phyloP scores from a whole-genome alignment of 23 tunicate species.

The Ascidia mentula region DNA sequence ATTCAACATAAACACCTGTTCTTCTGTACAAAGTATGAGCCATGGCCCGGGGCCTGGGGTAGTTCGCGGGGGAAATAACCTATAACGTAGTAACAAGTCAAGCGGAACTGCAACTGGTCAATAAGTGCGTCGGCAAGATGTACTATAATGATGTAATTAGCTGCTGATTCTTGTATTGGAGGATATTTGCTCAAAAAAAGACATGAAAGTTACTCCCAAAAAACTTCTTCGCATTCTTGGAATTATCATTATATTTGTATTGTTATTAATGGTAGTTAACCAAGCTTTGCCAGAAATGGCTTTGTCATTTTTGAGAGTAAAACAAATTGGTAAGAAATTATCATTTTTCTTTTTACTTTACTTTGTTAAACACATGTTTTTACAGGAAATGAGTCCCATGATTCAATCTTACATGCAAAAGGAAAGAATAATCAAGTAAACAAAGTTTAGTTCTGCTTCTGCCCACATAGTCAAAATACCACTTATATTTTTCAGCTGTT shows the following conservation, averaged over 20 bases:
- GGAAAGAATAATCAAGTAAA: background rate
- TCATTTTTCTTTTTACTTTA: background rate
- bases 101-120: no score
- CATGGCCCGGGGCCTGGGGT: no score
- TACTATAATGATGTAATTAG: no score
- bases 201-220: background rate
- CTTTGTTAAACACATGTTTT: background rate
- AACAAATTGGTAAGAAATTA: background rate
- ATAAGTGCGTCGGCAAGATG: no score
- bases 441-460: background rate
- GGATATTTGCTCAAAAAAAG: no score
- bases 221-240: background rate
- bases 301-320: background rate
- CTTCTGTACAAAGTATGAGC: no score
- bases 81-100: no score
- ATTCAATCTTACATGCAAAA: background rate
- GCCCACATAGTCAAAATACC: background rate
- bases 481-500: no score
- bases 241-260: background rate
- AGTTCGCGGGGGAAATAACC: no score
- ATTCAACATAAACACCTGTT: no score
- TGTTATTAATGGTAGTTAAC: background rate
- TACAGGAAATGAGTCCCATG: background rate
- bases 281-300: background rate
- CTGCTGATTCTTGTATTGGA: no score